Percentiles rank a stretch among this genome's conserved stretches.
Evolutionary conservation across 2,113 vertebrate species (phyloP).

Genomic region (Athene noctua): DNA sequence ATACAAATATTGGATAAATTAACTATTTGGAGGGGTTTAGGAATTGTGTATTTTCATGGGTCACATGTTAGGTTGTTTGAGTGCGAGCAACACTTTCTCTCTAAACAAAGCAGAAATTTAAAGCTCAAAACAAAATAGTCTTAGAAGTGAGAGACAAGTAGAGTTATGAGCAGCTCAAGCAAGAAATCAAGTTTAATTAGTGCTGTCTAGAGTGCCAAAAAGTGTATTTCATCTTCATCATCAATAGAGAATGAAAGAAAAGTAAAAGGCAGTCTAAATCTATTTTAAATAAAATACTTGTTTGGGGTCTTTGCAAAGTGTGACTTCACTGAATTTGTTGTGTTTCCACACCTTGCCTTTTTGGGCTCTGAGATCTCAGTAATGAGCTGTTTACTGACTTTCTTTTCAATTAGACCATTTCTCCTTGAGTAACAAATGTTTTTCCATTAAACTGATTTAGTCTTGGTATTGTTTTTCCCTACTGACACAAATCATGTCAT

Average conservation of each 20-base stretch:
- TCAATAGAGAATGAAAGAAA: slow-evolving; percentile 12
- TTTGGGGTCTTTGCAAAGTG: background rate
- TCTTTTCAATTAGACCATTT: slow-evolving; percentile 26
- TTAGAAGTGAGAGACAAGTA: slow-evolving; percentile 31
- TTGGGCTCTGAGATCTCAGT: background rate
- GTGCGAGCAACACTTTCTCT: background rate
- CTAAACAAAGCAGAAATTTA: slow-evolving; percentile 7
- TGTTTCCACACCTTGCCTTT: background rate
- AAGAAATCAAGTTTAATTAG: slow-evolving; percentile 57
- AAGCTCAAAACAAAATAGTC: background rate
- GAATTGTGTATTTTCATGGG: background rate
- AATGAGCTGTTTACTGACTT: slow-evolving; percentile 19
- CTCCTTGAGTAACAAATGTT: background rate
- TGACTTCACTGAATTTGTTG: background rate
- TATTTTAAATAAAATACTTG: slow-evolving; percentile 12
- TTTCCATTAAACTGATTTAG: background rate
- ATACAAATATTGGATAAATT: background rate
- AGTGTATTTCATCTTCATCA: slow-evolving; percentile 45
- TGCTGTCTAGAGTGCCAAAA: background rate
- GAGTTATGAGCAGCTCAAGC: background rate
- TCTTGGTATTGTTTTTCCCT: background rate
- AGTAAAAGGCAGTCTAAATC: background rate
- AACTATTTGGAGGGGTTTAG: background rate
- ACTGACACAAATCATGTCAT: background rate
- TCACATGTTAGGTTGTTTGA: background rate